A percentile compares a stretch with the other conserved stretches of the same genome.
Evolutionary conservation across 2,888 invertebrate genomes (phyloP).

Genomic region (Leptodirus hochenwartii): DNA sequence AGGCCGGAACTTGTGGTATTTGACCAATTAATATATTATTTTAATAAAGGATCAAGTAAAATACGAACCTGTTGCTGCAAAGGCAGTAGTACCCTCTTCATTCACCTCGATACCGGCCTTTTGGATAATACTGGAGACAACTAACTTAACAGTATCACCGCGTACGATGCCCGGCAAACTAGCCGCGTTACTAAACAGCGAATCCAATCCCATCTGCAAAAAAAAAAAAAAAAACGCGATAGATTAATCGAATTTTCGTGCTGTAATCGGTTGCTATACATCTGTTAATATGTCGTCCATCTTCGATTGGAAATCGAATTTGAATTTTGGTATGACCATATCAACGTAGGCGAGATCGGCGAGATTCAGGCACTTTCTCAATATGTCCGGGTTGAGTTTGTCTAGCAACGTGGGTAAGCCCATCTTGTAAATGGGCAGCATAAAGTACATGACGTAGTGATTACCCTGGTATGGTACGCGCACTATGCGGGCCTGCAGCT

Average conservation of each 20-base stretch:
- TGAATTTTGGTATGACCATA: constrained; percentile 53
- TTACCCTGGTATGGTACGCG: constrained; percentile 60
- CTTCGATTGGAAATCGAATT: constrained; percentile 48
- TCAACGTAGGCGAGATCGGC: constrained; percentile 41
- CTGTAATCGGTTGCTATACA: constrained; percentile 26
- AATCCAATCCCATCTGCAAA: constrained; percentile 34
- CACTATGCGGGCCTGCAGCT: constrained; percentile 49
- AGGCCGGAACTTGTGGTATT: too few relatives aligned
- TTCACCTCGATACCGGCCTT: constrained; percentile 60
- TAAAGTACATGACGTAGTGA: constrained; percentile 53
- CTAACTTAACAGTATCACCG: constrained; percentile 28
- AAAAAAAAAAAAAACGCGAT: constrained; percentile 1
- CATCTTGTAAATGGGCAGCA: constrained; percentile 45
- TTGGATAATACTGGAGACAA: constrained; percentile 55
- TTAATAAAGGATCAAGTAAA: too few relatives aligned
- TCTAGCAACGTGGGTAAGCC: constrained; percentile 41
- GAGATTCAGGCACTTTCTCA: constrained; percentile 37
- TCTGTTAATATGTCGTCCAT: constrained; percentile 40
- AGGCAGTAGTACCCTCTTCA: constrained; percentile 55
- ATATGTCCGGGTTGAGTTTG: constrained; percentile 32
- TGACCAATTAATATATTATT: too few relatives aligned
- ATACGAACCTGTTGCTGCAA: constrained; percentile 43
- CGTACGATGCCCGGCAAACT: constrained; percentile 49
- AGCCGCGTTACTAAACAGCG: constrained; percentile 52
- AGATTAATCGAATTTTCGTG: not conserved